Evolutionary conservation across 2,113 vertebrate species (phyloP), one percentile per base, ranked within the genome.

Genomic region (Pachycephala philippinensis): DNA sequence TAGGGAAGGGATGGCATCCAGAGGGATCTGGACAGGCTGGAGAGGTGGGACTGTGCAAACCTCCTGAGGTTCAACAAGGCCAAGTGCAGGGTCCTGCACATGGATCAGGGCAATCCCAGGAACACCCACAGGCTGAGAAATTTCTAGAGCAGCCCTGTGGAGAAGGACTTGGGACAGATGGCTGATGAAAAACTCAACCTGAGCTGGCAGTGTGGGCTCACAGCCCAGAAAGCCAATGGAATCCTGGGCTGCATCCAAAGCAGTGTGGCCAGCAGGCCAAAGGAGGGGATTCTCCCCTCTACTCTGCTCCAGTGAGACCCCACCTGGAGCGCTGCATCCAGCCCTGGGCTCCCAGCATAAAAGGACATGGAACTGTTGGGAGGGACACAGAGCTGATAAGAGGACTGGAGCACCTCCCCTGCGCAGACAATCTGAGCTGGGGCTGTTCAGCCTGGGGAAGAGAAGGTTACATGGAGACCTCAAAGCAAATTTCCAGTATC

Each of bases 171-270:
- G 18, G 39, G 37, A 10, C 2, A 39, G 40, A 39, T 24, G 23
- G 56, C 15, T 61, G 40, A 45, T 20, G 24, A 13, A 20, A 77
- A 61, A 30, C 54, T 40, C 56, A 20, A 4, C 3, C 1, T 20
- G 56, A 54, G 24, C 54, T 2, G 1, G 64, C 54, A 60, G 44
- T 10, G 33, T 33, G 63, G 0, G 2, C 24, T 54, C 24, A 16
- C 40, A 79, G 85, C n/a, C 56, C 56, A 40, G 49, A 79, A 11
- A 30, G 15, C 65, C 56, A 79, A 31, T 16, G 16, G 31, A n/a
- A 23, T 2, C 40, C 49, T 35, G 30, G 30, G 35, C 75, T 37
- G 22, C 12, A 50, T 10, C 59, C 22, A 72, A 42, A 57, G 66
- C 6, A 31, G 17, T 0, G 2, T 1, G 11, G 44, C 27, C 52